phyloP scores from a whole-genome alignment of 2,888 invertebrate species.

The Chalcosyrphus nemorum region DNA sequence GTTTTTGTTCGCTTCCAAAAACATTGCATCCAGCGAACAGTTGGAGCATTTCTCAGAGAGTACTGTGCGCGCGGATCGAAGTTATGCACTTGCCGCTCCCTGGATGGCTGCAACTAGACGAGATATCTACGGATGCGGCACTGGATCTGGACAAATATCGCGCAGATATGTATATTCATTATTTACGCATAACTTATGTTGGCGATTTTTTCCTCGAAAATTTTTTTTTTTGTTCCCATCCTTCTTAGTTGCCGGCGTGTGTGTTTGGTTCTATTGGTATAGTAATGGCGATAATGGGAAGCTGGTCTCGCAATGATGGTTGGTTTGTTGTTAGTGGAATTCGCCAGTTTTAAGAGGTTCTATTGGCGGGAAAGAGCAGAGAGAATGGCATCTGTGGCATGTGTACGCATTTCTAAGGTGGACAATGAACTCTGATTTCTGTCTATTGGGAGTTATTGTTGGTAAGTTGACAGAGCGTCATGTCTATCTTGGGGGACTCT shows the following conservation, averaged over 20 bases:
- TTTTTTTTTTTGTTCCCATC: background rate
- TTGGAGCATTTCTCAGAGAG: slow-evolving; percentile 32
- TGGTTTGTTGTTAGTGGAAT: slow-evolving; percentile 11
- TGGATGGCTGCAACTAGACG: slow-evolving; percentile 24
- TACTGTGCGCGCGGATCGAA: slow-evolving; percentile 13
- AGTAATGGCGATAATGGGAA: slow-evolving; percentile 40
- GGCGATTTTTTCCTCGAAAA: slow-evolving; percentile 46
- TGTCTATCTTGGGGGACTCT: too few relatives aligned
- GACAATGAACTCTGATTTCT: slow-evolving; percentile 25
- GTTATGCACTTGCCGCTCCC: slow-evolving; percentile 54
- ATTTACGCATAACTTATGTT: slow-evolving; percentile 63
- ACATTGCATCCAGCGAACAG: slow-evolving; percentile 46
- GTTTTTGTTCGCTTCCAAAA: slow-evolving; percentile 73
- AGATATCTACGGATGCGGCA: background rate
- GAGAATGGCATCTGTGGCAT: background rate
- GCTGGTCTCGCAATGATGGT: background rate
- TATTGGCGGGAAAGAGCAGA: too few relatives aligned
- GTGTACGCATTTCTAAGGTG: slow-evolving; percentile 12
- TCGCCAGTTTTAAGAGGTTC: slow-evolving; percentile 26
- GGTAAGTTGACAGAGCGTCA: too few relatives aligned
- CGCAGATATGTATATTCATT: slow-evolving; percentile 67
- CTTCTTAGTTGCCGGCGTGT: background rate
- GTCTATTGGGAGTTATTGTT: background rate
- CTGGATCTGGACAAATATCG: slow-evolving; percentile 45
- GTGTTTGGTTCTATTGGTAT: slow-evolving; percentile 1